Evolutionary conservation across 1,140 invertebrate species (phyloP).

Genomic region (Ips nitidus): DNA sequence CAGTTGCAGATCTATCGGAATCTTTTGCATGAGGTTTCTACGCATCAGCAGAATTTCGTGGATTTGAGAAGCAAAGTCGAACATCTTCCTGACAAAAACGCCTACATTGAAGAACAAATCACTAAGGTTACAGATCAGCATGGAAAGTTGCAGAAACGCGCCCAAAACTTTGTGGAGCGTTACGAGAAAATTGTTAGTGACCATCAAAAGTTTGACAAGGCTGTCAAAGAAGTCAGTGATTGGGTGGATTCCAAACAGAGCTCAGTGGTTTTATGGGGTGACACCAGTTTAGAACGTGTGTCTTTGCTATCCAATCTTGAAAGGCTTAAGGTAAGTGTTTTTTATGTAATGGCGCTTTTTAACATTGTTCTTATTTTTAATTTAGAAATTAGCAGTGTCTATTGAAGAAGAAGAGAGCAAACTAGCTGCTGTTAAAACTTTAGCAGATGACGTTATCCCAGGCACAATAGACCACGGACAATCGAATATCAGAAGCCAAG

Average conservation of each 20-base stretch:
- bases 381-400: conserved; percentile 71
- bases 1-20: conserved; percentile 82
- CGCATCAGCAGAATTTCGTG: conserved; percentile 84
- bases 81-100: conserved; percentile 70
- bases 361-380: conserved; percentile 9
- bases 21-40: conserved; percentile 80
- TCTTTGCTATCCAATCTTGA: conserved; percentile 90
- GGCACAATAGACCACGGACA: conserved; percentile 85
- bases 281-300: conserved; percentile 83
- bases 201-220: conserved; percentile 90
- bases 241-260: conserved; percentile 90
- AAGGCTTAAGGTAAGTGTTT: conserved; percentile 67
- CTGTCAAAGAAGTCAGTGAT: conserved; percentile 84
- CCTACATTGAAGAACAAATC: conserved; percentile 64
- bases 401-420: conserved; percentile 84
- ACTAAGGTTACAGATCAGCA: conserved; percentile 64
- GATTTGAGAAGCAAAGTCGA: conserved; percentile 78
- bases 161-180: conserved; percentile 70
- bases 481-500: conserved; percentile 80
- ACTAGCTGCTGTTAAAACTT: conserved; percentile 72
- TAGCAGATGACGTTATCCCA: conserved; percentile 89
- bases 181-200: conserved; percentile 91
- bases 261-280: conserved; percentile 83
- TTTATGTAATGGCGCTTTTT: background rate
- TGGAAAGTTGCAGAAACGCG: conserved; percentile 65